Conservation (phyloP, 2,797 vertebrate genomes). For the Coranthus polyacanthus region DNA sequence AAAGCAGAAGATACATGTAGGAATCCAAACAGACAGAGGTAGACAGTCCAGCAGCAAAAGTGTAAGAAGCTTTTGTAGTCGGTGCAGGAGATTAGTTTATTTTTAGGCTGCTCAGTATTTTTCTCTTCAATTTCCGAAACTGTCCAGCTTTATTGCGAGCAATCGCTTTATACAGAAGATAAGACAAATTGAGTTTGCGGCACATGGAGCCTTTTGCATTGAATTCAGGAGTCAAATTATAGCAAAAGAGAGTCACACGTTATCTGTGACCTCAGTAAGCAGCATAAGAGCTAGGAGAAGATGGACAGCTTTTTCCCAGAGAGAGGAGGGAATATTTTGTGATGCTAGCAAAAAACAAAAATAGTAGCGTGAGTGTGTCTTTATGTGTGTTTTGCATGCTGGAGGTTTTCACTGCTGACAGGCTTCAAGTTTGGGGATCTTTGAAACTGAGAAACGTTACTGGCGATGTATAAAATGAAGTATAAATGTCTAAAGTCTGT, state of each 20-base stretch:
- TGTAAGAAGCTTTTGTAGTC: constrained; percentile 56
- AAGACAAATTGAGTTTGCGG: constrained; percentile 26
- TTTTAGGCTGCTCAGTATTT: constrained; percentile 42
- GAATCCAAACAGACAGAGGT: constrained; percentile 40
- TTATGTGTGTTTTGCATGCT: constrained; percentile 41
- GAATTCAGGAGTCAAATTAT: constrained; percentile 2
- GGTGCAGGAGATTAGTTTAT: constrained; percentile 58
- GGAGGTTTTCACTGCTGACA: constrained; percentile 37
- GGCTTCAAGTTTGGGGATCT: constrained; percentile 31
- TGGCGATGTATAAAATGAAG: constrained; percentile 19
- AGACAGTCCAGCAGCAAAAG: constrained; percentile 26
- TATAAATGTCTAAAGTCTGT: constrained; percentile 47
- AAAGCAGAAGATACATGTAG: constrained; percentile 32
- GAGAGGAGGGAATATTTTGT: constrained; percentile 9
- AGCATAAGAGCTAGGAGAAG: not conserved
- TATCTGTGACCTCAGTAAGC: constrained; percentile 14
- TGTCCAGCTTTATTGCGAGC: constrained; percentile 24
- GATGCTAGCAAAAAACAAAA: constrained; percentile 28
- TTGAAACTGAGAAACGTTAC: constrained; percentile 19
- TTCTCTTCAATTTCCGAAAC: constrained; percentile 29
- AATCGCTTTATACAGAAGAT: constrained; percentile 19
- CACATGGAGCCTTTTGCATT: constrained; percentile 10
- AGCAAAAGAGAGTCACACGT: constrained; percentile 10
- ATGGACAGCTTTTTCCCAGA: constrained; percentile 30
- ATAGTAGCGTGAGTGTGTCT: constrained; percentile 27